Percentiles rank a stretch among this genome's conserved stretches.
These are phyloP conservation scores for Acrocyrtus sp. DNA, from an alignment of 2,888 invertebrate genomes.

Conservation along the genomic window DNA sequence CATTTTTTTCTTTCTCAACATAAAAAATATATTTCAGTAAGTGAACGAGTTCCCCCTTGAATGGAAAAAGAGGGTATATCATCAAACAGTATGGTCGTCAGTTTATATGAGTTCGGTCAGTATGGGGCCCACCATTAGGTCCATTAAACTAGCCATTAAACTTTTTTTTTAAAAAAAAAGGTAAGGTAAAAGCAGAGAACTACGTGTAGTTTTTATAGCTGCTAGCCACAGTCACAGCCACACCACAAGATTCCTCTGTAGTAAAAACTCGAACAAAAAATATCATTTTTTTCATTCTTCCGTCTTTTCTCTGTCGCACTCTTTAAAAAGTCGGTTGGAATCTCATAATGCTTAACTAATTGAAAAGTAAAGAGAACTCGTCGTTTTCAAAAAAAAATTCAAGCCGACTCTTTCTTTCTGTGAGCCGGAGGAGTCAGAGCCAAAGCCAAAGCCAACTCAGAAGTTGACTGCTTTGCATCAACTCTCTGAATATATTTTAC, in stretches of 20 bases:
- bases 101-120: constrained; percentile 50
- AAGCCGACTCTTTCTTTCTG: too few relatives aligned
- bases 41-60: too few relatives aligned
- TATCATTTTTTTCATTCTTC: not conserved
- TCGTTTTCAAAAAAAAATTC: too few relatives aligned
- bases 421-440: too few relatives aligned
- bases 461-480: too few relatives aligned
- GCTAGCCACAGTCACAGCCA: constrained; percentile 12
- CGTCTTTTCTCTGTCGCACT: constrained; percentile 12
- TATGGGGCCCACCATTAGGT: constrained; percentile 50
- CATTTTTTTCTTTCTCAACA: constrained; percentile 9
- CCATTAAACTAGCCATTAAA: constrained; percentile 51
- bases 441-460: constrained; percentile 5
- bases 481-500: too few relatives aligned
- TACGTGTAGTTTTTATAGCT: constrained; percentile 40
- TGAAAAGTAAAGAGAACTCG: constrained; percentile 51
- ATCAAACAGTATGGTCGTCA: constrained; percentile 40
- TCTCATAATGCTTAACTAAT: constrained; percentile 52
- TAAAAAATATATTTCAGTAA: too few relatives aligned
- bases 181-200: constrained; percentile 37
- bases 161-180: too few relatives aligned
- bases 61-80: too few relatives aligned
- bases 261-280: too few relatives aligned
- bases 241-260: too few relatives aligned
- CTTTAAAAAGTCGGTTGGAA: constrained; percentile 49